A percentile compares a stretch with the other conserved stretches of the same genome.
Conservation (phyloP, 2,797 vertebrate genomes). For the Ambastaia sidthimunki region DNA sequence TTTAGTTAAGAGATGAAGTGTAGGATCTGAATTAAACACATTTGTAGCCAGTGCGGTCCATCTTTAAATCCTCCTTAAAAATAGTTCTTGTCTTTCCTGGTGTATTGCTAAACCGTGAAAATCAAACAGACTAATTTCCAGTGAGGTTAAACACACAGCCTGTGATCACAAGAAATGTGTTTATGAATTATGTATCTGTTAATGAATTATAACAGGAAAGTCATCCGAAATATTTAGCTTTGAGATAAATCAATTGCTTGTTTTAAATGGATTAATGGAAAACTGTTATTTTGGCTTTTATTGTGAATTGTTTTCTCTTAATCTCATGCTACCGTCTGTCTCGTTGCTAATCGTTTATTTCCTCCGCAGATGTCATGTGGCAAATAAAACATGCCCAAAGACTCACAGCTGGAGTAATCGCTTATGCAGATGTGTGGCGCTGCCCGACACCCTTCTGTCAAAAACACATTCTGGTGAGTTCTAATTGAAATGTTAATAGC, state of each 20-base stretch:
- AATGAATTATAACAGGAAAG: conserved; percentile 14
- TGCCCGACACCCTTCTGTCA: conserved; percentile 77
- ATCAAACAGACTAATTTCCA: conserved; percentile 23
- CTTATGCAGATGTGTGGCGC: conserved; percentile 82
- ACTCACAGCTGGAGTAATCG: conserved; percentile 83
- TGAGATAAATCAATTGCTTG: background rate
- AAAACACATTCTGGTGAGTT: conserved; percentile 79
- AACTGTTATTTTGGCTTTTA: conserved; percentile 2
- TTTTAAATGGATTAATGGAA: background rate
- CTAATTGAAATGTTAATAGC: conserved; percentile 23
- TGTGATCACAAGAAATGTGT: conserved; percentile 15
- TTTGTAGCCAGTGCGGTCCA: background rate
- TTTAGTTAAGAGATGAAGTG: conserved; percentile 17
- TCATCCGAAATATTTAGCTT: background rate
- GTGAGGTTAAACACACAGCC: background rate
- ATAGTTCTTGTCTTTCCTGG: background rate
- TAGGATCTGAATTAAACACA: background rate
- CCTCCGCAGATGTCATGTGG: conserved; percentile 77
- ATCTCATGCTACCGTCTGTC: conserved; percentile 37
- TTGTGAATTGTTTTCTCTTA: background rate
- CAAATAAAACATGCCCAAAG: conserved; percentile 85
- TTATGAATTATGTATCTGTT: background rate
- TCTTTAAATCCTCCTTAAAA: conserved; percentile 27
- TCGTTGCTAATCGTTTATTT: conserved; percentile 52
- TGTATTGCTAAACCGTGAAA: conserved; percentile 15